Evolutionary conservation across 2,113 vertebrate species (phyloP).

Genomic region (Microtus oregoni): DNA sequence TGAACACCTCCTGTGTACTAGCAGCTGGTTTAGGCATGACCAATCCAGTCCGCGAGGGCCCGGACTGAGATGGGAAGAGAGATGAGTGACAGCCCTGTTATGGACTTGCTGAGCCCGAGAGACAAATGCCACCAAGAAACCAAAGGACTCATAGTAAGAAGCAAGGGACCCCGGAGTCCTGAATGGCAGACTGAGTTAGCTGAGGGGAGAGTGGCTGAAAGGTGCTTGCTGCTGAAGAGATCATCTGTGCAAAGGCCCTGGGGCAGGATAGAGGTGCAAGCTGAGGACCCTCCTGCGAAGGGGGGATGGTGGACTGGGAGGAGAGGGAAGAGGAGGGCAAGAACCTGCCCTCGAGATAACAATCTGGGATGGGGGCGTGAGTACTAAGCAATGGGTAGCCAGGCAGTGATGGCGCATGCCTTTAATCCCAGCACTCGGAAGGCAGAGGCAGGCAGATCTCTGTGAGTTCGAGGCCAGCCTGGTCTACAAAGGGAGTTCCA

Average conservation of each 20-base stretch:
- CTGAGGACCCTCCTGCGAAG: not conserved
- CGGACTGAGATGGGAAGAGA: not conserved
- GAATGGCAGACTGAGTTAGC: not conserved
- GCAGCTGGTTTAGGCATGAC: not conserved
- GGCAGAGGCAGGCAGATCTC: no score
- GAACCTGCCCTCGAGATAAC: not conserved
- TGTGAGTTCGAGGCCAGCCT: no score
- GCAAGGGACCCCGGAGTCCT: not conserved
- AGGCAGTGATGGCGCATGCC: no score
- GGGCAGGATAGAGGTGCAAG: not conserved
- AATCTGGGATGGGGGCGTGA: not conserved
- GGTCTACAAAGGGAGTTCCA: no score
- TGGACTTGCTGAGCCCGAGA: not conserved
- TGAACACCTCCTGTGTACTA: not conserved
- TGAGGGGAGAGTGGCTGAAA: no score
- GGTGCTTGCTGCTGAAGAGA: not conserved
- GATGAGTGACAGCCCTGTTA: no score
- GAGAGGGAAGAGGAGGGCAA: not conserved
- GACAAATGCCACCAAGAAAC: no score
- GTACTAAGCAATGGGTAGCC: no score
- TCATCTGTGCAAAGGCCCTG: not conserved
- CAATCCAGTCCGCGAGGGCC: not conserved
- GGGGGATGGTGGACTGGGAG: fast-evolving
- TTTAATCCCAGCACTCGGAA: no score
- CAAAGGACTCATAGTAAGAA: not conserved